Evolutionary conservation across 2,113 vertebrate species (phyloP).

Genomic region (Laticauda colubrina): DNA sequence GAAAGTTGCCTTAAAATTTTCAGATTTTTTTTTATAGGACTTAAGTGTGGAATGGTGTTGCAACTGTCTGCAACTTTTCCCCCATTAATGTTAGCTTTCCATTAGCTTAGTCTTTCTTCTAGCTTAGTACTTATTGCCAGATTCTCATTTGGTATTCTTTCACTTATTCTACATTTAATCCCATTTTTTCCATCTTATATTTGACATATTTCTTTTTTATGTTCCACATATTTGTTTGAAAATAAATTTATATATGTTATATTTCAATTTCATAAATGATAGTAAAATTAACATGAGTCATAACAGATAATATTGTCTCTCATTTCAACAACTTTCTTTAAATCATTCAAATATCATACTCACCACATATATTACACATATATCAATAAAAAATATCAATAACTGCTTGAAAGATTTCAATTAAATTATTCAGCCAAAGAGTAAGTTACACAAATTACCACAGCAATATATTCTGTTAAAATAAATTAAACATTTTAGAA

Average conservation of each 20-base stretch:
- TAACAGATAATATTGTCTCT: constrained; percentile 1
- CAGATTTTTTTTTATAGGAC: neutral
- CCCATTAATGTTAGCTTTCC: too few relatives aligned
- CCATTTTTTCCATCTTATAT: neutral
- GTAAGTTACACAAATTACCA: constrained; percentile 38
- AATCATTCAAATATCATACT: constrained; percentile 40
- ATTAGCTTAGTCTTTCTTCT: neutral
- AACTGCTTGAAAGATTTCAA: constrained; percentile 25
- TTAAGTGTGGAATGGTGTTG: neutral
- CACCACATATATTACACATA: constrained; percentile 31
- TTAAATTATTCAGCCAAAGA: constrained; percentile 6
- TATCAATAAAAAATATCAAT: constrained; percentile 11
- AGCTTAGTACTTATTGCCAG: neutral
- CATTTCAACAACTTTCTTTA: constrained; percentile 19
- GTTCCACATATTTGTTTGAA: neutral
- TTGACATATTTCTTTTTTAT: neutral
- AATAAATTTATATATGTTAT: neutral
- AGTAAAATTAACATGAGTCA: neutral
- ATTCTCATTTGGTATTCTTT: neutral
- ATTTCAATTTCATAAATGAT: neutral
- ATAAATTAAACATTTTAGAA: constrained; percentile 1
- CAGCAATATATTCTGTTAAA: neutral
- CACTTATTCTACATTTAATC: neutral
- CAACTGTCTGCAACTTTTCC: neutral
- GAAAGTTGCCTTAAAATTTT: neutral